These are phyloP conservation scores for Aporrectodea caliginosa DNA, from an alignment of 1,140 invertebrate genomes.

Conservation along the genomic window DNA sequence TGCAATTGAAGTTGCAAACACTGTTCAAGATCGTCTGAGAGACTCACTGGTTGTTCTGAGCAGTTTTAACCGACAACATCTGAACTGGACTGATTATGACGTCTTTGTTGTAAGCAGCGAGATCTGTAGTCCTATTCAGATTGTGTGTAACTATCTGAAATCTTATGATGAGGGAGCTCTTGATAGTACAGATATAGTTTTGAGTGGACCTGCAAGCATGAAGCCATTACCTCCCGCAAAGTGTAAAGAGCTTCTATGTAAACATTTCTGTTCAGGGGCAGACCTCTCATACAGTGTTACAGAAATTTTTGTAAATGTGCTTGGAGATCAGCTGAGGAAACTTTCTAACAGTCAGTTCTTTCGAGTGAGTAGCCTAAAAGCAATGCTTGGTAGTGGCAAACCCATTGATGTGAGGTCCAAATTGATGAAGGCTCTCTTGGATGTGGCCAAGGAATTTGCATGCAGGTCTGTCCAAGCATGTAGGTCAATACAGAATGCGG, in stretches of 20 bases:
- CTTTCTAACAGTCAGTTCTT: slow-evolving; percentile 39
- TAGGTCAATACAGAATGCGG: slow-evolving; percentile 28
- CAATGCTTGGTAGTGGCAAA: slow-evolving; percentile 29
- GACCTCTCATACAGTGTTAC: slow-evolving; percentile 34
- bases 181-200: slow-evolving; percentile 33
- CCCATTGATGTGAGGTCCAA: slow-evolving; percentile 28
- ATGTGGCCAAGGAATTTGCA: slow-evolving; percentile 36
- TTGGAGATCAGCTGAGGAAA: slow-evolving; percentile 40
- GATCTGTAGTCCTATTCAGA: slow-evolving; percentile 37
- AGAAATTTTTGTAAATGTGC: slow-evolving; percentile 34
- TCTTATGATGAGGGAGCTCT: slow-evolving; percentile 21
- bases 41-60: slow-evolving; percentile 34
- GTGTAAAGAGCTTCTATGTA: slow-evolving; percentile 30
- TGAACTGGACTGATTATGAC: slow-evolving; percentile 33
- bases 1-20: slow-evolving; percentile 38
- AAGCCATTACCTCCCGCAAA: slow-evolving; percentile 19
- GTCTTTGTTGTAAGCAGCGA: slow-evolving; percentile 32
- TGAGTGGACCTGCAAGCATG: slow-evolving; percentile 1
- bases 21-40: slow-evolving; percentile 29
- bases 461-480: slow-evolving; percentile 36
- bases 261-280: slow-evolving; percentile 23
- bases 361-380: slow-evolving; percentile 20
- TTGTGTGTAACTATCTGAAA: slow-evolving; percentile 37
- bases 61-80: slow-evolving; percentile 29
- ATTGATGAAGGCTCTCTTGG: slow-evolving; percentile 33